Conservation (phyloP, 37 sponge, comb jelly and placozoan genomes). For the Oopsacas minuta region DNA sequence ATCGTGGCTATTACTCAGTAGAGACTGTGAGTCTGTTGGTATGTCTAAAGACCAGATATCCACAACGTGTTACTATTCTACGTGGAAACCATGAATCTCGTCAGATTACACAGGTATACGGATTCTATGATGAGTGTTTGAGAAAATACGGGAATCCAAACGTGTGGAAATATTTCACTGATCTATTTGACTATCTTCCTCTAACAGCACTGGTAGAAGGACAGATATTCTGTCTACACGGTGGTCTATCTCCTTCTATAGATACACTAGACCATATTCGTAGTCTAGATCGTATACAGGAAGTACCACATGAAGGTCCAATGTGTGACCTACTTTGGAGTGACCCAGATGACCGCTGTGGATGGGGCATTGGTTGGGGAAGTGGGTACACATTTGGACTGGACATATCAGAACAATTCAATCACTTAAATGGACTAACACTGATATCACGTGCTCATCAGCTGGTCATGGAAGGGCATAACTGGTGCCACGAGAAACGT, state of each 20-base stretch:
- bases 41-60: constrained; percentile 77
- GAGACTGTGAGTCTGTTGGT: constrained; percentile 94
- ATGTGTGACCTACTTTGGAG: constrained; percentile 98
- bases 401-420: constrained; percentile 94
- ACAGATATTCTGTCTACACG: constrained; percentile 96
- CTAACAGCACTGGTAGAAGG: constrained; percentile 92
- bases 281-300: constrained; percentile 86
- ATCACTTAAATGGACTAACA: constrained; percentile 81
- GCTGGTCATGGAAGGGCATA: constrained; percentile 99
- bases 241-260: constrained; percentile 93
- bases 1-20: constrained; percentile 95
- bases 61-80: constrained; percentile 82
- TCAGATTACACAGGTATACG: constrained; percentile 98
- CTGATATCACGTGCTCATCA: constrained; percentile 94
- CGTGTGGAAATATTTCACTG: constrained; percentile 99
- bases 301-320: constrained; percentile 98
- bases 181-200: constrained; percentile 95
- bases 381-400: constrained; percentile 97
- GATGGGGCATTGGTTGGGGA: constrained; percentile 94
- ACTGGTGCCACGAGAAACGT: constrained; percentile 88
- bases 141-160: constrained; percentile 96
- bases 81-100: constrained; percentile 96
- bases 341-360: constrained; percentile 93
- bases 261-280: constrained; percentile 97
- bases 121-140: constrained; percentile 97